Evolutionary conservation across 1,140 invertebrate genomes (phyloP), one percentile per base, ranked within the genome.

Genomic region (Procambarus clarkii): DNA sequence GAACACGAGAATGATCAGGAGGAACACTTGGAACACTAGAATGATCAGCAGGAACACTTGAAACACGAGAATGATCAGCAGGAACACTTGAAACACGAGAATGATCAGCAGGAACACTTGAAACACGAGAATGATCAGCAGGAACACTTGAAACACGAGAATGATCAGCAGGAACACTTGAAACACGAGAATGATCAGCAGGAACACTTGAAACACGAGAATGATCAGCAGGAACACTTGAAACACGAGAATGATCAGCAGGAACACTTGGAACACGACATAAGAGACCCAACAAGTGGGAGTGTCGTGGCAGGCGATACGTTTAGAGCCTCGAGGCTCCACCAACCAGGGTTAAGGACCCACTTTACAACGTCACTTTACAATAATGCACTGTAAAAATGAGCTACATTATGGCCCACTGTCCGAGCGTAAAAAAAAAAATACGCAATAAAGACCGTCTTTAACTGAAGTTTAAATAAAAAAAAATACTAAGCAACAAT

Each of bases 331-430:
- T 18, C 15, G 2, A 69, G 64, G 64, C 4, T 21, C 64, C 15
- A n/a, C 21, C 64, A 69, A 18, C 15, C 5, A 7, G n/a, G 44
- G 76, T 77, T 77, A 77, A 79, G 77, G 77, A 11, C 77, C 13
- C 77, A 48, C 15, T 79, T 79, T 79, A 79, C 77, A 79, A 48
- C 77, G 44, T 21, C 3, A 79, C 21, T 13, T 15, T 21, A 79
- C 77, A 48, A 50, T 79, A 48, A 50, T 48, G 8, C 69, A 44
- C 69, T 74, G 69, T 74, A 74, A 74, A 74, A 74, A 74, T 74
- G 15, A 74, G n/a, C 69, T 74, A 74, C 69, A 74, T 74, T 74
- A 74, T 74, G 69, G 24, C 69, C 69, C 69, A 34, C n/a, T 74
- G 69, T 24, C 7, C 69, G 69, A 21, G 24, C 69, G 69, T 24